Conservation (phyloP, 2,888 invertebrate genomes). For the Cordilura impudica region DNA sequence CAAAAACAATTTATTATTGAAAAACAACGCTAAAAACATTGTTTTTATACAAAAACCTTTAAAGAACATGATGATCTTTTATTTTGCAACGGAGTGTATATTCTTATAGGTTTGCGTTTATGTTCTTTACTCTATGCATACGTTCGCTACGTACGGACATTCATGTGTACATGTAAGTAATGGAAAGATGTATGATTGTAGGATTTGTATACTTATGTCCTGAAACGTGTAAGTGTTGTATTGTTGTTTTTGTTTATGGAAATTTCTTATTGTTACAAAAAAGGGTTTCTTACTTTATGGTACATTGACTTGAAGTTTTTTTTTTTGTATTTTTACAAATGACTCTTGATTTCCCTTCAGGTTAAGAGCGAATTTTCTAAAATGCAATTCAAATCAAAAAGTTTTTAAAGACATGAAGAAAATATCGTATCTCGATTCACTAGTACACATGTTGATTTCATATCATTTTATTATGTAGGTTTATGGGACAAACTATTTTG, state of each 20-base stretch:
- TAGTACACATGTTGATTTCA: not conserved
- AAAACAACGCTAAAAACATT: no score
- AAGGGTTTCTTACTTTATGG: not conserved
- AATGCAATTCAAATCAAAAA: conserved; percentile 37
- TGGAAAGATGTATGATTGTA: not conserved
- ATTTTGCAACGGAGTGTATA: no score
- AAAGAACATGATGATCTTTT: no score
- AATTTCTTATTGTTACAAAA: conserved; percentile 23
- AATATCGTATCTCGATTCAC: not conserved
- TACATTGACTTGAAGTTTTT: not conserved
- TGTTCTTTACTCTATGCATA: no score
- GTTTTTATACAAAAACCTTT: no score
- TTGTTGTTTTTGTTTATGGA: conserved; percentile 11
- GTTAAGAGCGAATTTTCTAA: conserved; percentile 25
- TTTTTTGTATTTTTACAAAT: conserved; percentile 18
- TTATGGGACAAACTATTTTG: conserved; percentile 6
- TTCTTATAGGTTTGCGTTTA: no score
- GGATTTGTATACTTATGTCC: no score
- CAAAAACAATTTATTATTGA: no score
- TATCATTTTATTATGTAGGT: conserved; percentile 13
- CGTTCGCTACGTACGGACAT: not conserved
- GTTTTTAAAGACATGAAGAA: conserved; percentile 18
- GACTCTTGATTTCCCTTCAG: conserved; percentile 36
- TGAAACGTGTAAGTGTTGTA: no score
- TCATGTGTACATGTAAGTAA: not conserved